Percentiles rank a stretch among this genome's conserved stretches.
Conservation (phyloP, 2,888 invertebrate species). For the Epistrophe grossulariae region DNA sequence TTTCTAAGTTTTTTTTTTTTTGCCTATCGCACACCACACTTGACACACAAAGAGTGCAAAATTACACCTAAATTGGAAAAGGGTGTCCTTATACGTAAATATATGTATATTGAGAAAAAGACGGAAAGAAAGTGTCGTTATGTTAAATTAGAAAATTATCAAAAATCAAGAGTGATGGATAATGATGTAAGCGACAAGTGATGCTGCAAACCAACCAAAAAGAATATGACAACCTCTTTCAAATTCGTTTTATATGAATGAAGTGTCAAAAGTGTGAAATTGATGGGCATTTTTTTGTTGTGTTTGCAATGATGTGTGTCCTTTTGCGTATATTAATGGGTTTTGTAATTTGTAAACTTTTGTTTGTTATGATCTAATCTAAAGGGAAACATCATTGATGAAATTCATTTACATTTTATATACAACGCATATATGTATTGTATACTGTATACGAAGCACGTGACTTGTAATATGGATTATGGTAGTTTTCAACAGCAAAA, state of each 20-base stretch:
- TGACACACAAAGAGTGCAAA: conserved; percentile 45
- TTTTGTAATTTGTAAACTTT: conserved; percentile 28
- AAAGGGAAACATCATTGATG: background rate
- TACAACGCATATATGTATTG: too few species aligned
- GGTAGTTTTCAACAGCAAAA: background rate
- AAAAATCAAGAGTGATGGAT: conserved; percentile 69
- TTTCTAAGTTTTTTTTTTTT: conserved; percentile 17
- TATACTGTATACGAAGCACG: background rate
- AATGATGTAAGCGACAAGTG: conserved; percentile 62
- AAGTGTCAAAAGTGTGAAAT: conserved; percentile 59
- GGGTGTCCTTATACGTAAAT: conserved; percentile 25
- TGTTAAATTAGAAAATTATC: conserved; percentile 74
- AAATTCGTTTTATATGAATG: conserved; percentile 24
- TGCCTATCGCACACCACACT: conserved; percentile 46
- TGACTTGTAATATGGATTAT: background rate
- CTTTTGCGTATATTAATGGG: conserved; percentile 35
- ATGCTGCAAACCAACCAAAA: conserved; percentile 53
- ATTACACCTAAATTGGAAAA: conserved; percentile 53
- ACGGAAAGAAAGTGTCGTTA: conserved; percentile 55
- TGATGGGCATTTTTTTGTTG: conserved; percentile 53
- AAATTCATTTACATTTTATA: conserved; percentile 1
- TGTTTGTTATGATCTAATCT: conserved; percentile 1
- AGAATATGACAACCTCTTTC: conserved; percentile 30
- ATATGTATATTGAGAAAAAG: conserved; percentile 2
- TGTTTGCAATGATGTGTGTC: conserved; percentile 25